Evolutionary conservation across 1,140 invertebrate species (phyloP).

Genomic region (Leptinotarsa texana): DNA sequence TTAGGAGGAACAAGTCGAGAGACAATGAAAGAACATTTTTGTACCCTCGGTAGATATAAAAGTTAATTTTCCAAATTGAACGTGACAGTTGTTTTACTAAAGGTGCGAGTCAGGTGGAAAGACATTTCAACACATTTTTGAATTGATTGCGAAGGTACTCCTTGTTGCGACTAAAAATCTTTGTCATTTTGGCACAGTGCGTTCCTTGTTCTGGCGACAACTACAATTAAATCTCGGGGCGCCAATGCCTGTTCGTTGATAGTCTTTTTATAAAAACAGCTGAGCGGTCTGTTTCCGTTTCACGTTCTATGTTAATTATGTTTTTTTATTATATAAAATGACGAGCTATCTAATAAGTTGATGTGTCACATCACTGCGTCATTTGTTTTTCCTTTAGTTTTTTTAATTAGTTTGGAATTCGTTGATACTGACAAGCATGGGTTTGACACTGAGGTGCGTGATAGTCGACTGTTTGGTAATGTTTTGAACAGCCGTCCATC

Average conservation of each 20-base stretch:
- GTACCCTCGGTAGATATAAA: too few species aligned
- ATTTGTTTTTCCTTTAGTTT: constrained; percentile 33
- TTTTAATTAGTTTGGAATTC: constrained; percentile 29
- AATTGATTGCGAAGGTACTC: too few species aligned
- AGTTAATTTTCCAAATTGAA: too few species aligned
- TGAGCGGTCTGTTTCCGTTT: constrained; percentile 7
- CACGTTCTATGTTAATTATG: constrained; percentile 14
- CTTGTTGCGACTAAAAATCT: constrained; percentile 5
- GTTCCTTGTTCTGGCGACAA: constrained; percentile 27
- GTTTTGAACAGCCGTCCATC: constrained; percentile 51
- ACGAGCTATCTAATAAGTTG: constrained; percentile 36
- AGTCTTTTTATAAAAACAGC: constrained; percentile 24
- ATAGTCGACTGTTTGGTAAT: constrained; percentile 19
- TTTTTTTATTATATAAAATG: constrained; percentile 29
- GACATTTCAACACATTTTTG: too few species aligned
- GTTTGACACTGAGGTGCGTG: constrained; percentile 43
- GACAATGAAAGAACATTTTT: too few species aligned
- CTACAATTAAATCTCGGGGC: constrained; percentile 19
- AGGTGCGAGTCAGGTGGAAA: too few species aligned
- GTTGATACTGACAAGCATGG: constrained; percentile 37
- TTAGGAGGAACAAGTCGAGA: neutral
- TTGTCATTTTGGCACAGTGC: constrained; percentile 17
- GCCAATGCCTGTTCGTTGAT: constrained; percentile 27
- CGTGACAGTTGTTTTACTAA: too few species aligned
- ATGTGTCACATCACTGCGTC: constrained; percentile 44